Evolutionary conservation across 2,797 vertebrate species (phyloP).

Genomic region (Psittacula echo): DNA sequence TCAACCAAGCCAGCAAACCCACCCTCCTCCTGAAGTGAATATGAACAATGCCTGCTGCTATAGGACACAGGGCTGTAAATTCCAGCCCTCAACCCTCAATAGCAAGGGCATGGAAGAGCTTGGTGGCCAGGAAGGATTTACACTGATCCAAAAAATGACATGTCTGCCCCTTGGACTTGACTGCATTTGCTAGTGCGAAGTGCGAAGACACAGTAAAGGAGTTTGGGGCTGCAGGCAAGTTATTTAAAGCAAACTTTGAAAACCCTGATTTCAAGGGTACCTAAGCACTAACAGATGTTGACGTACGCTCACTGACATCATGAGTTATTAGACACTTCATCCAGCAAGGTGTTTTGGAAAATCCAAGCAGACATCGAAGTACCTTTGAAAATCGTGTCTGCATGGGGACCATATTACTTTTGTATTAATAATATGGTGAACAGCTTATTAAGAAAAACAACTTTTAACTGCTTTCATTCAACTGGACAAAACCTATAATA

Average conservation of each 20-base stretch:
- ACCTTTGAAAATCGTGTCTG: neutral
- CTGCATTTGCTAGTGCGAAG: neutral
- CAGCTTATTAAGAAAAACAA: neutral
- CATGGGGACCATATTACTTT: neutral
- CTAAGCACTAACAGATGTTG: constrained; percentile 38
- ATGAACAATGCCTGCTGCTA: neutral
- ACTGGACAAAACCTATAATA: neutral
- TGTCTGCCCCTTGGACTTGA: neutral
- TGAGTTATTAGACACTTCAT: constrained; percentile 26
- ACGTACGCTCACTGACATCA: neutral
- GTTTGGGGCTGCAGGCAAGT: neutral
- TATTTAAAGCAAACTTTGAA: neutral
- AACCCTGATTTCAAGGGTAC: neutral
- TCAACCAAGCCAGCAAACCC: neutral
- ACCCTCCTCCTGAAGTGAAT: neutral
- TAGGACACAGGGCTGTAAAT: neutral
- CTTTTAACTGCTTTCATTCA: neutral
- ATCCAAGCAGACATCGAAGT: neutral
- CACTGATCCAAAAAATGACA: neutral
- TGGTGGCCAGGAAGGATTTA: neutral
- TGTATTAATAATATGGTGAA: neutral
- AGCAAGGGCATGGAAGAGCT: neutral
- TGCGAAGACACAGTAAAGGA: neutral
- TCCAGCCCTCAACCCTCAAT: neutral
- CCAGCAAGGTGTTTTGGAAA: constrained; percentile 7